These are phyloP conservation scores for Palloptera scutellata DNA, from an alignment of 2,888 invertebrate genomes.

Conservation along the genomic window DNA sequence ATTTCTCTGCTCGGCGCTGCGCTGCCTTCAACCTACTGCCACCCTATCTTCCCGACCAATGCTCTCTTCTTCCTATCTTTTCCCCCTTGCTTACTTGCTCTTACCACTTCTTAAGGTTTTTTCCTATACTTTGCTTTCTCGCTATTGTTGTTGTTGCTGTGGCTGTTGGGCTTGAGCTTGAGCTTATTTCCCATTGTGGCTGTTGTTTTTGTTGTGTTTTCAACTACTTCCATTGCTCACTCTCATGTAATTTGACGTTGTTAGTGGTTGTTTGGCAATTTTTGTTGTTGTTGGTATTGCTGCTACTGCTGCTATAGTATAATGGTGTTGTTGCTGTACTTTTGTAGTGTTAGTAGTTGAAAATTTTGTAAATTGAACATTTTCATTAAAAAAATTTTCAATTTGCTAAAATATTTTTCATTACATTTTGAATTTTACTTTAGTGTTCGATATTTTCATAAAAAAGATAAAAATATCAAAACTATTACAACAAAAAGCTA, in stretches of 20 bases:
- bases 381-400: too few relatives aligned
- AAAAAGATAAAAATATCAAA: background rate
- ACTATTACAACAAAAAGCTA: background rate
- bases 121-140: constrained; percentile 3
- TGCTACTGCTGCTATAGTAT: constrained; percentile 18
- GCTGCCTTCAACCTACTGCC: constrained; percentile 14
- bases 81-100: constrained; percentile 3
- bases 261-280: background rate
- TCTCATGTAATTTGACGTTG: constrained; percentile 14
- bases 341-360: constrained; percentile 20
- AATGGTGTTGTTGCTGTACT: constrained; percentile 19
- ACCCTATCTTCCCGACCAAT: background rate
- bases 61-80: background rate
- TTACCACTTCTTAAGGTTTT: background rate
- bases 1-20: constrained; percentile 11
- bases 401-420: too few relatives aligned
- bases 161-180: constrained; percentile 4
- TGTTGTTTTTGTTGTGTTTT: constrained; percentile 12
- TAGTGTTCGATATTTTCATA: background rate
- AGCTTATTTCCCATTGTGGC: constrained; percentile 4
- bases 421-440: background rate
- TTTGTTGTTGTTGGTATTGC: constrained; percentile 2
- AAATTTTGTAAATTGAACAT: constrained; percentile 17
- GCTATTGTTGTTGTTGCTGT: constrained; percentile 16
- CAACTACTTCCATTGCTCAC: constrained; percentile 19